Evolutionary conservation across 2,888 invertebrate genomes (phyloP).

Genomic region (Drosophila bunnanda): DNA sequence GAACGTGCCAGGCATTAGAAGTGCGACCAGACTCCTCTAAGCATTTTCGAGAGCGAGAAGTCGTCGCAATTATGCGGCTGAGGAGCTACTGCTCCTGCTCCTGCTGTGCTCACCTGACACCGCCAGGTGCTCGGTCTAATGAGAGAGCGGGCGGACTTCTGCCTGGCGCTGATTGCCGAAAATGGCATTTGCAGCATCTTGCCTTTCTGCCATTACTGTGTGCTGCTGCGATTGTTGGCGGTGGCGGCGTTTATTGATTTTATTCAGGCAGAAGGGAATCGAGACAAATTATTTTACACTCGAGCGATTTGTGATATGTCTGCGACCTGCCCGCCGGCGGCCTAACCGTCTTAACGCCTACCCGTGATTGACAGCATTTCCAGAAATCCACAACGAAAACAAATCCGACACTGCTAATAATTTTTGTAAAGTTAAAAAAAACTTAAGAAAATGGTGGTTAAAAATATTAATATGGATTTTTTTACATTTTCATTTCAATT

Average conservation of each 20-base stretch:
- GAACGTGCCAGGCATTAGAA: constrained; percentile 63
- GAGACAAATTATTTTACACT: constrained; percentile 77
- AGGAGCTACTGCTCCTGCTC: not conserved
- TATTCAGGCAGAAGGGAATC: constrained; percentile 62
- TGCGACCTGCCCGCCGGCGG: constrained; percentile 52
- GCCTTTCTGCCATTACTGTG: constrained; percentile 5
- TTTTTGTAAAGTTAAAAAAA: not conserved
- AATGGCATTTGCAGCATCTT: constrained; percentile 47
- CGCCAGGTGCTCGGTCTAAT: constrained; percentile 53
- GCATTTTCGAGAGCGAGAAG: constrained; percentile 28
- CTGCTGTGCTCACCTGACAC: constrained; percentile 13
- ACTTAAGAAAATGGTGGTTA: too few relatives aligned
- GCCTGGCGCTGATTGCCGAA: constrained; percentile 30
- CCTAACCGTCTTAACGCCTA: constrained; percentile 21
- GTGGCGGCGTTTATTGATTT: constrained; percentile 54
- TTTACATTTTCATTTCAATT: too few relatives aligned
- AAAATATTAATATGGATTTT: too few relatives aligned
- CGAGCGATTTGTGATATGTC: constrained; percentile 69
- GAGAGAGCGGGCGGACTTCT: constrained; percentile 17
- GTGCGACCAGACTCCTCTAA: constrained; percentile 2
- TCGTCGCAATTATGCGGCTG: constrained; percentile 60
- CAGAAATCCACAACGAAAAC: constrained; percentile 38
- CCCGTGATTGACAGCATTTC: constrained; percentile 52
- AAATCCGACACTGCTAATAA: constrained; percentile 1
- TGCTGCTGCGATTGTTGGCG: constrained; percentile 10